These are phyloP conservation scores for Brassicogethes aeneus DNA, from an alignment of 2,888 invertebrate species.

Conservation along the genomic window DNA sequence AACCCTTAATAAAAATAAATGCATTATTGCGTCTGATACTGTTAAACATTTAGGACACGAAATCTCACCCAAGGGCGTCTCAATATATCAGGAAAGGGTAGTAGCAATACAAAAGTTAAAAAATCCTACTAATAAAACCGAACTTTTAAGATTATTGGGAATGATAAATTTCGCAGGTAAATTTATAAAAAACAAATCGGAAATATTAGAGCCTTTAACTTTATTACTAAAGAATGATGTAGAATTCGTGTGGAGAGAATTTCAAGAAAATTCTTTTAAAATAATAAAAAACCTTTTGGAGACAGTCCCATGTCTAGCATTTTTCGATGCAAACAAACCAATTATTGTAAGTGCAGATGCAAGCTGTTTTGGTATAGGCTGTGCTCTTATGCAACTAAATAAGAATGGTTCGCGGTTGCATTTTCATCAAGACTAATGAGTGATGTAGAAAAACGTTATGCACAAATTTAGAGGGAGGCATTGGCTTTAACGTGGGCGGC, in stretches of 20 bases:
- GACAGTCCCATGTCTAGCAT: slow-evolving; percentile 6
- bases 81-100: slow-evolving; percentile 15
- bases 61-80: slow-evolving; percentile 17
- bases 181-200: slow-evolving; percentile 7
- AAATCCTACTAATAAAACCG: slow-evolving; percentile 16
- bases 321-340: slow-evolving; percentile 4
- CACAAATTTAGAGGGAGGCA: slow-evolving; percentile 9
- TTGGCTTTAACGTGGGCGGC: slow-evolving; percentile 8
- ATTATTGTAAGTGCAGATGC: not conserved
- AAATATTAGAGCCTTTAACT: slow-evolving; percentile 8
- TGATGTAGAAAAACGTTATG: slow-evolving; percentile 4
- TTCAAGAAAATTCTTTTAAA: slow-evolving; percentile 8
- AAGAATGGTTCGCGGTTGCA: slow-evolving; percentile 1
- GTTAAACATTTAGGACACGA: slow-evolving; percentile 24
- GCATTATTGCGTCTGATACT: slow-evolving; percentile 16
- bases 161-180: slow-evolving; percentile 9
- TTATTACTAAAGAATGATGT: slow-evolving; percentile 5
- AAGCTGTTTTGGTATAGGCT: slow-evolving; percentile 9
- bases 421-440: slow-evolving; percentile 5
- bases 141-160: slow-evolving; percentile 14
- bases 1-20: slow-evolving; percentile 25
- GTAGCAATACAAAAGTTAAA: slow-evolving; percentile 17
- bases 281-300: slow-evolving; percentile 7
- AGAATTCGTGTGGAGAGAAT: slow-evolving; percentile 6
- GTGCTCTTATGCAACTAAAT: slow-evolving; percentile 6